A percentile compares a stretch with the other conserved stretches of the same genome.
Conservation (phyloP, 1,140 invertebrate species). For the Anoplolepis gracilipes region DNA sequence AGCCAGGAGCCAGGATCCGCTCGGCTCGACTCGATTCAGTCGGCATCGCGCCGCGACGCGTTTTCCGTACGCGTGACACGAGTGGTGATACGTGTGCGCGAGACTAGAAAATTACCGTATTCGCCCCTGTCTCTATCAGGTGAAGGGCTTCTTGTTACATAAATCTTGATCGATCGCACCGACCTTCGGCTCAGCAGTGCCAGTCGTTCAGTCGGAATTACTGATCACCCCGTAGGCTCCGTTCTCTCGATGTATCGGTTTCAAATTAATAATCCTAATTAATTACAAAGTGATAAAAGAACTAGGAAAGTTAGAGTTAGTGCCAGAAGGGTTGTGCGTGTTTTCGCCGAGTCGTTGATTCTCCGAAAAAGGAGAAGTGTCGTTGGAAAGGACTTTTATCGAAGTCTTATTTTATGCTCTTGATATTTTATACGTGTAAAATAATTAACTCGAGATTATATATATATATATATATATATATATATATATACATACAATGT, state of each 20-base stretch:
- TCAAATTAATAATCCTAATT: slow-evolving; percentile 10
- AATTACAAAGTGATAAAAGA: not conserved
- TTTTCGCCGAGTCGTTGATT: not conserved
- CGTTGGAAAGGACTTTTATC: not conserved
- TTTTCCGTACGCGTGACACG: slow-evolving; percentile 68
- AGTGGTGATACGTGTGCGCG: not conserved
- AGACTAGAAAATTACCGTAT: not conserved
- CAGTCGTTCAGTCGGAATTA: slow-evolving; percentile 32
- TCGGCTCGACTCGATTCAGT: slow-evolving; percentile 45
- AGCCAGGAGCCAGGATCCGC: slow-evolving; percentile 59
- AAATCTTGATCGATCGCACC: slow-evolving; percentile 48
- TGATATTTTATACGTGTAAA: not conserved
- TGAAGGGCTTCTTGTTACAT: slow-evolving; percentile 58
- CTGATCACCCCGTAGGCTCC: not conserved
- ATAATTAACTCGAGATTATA: not conserved
- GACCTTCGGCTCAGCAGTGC: slow-evolving; percentile 45
- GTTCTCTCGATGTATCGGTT: not conserved
- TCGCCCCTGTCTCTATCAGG: slow-evolving; percentile 27
- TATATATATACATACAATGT: not conserved
- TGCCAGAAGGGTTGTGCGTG: slow-evolving; percentile 1
- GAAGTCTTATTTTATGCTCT: not conserved
- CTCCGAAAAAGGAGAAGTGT: not conserved
- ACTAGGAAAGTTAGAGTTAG: slow-evolving; percentile 19
- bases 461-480: not conserved
- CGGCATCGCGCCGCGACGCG: slow-evolving; percentile 46